Evolutionary conservation across 1,140 invertebrate genomes (phyloP), one percentile per base, ranked within the genome.

Genomic region (Papilio dardanus): DNA sequence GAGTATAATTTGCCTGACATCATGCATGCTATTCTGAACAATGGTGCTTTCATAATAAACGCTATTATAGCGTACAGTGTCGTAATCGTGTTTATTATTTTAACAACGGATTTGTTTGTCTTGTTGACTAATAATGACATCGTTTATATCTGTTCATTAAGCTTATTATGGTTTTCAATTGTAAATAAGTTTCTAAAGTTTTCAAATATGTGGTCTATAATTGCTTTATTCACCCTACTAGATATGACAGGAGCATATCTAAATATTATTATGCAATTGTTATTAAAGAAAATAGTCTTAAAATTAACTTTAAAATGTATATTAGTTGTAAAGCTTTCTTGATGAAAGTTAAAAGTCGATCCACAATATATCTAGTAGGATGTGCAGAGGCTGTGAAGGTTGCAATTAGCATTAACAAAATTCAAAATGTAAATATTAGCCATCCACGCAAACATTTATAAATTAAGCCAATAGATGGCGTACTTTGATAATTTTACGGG

Each of bases 21-120:
- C 71, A 73, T 54, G 42, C 69, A 54, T 50, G 5, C 28, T 54
- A 54, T 40, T 73, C 31, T 73, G 30, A 73, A 73, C 71, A 73
- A 73, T 58, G 28, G 46, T 33, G 30, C 46, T 54, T 73, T 54
- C 16, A 30, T 54, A 50, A 58, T 73, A 73, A 30, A 73, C 28
- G 30, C 30, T 33, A 73, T 73, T 54, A 73, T 73, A 30, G 71
- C 54, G 10, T 10, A 33, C 10, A 21, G 46, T 46, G 46, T 46
- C 14, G 21, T 73, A 73, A 16, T 58, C 46, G n/a, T 54, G 28
- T 30, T 54, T 19, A 40, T 67, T 31, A 31, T 69, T 69, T 40
- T 14, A 54, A 54, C 46, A 54, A 54, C 42, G 14, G 42, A 54
- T 73, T 54, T 73, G 42, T 73, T 71, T 71, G 40, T 71, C 28